phyloP scores from a whole-genome alignment of 2,888 invertebrate genomes.

The Oligia strigilis region DNA sequence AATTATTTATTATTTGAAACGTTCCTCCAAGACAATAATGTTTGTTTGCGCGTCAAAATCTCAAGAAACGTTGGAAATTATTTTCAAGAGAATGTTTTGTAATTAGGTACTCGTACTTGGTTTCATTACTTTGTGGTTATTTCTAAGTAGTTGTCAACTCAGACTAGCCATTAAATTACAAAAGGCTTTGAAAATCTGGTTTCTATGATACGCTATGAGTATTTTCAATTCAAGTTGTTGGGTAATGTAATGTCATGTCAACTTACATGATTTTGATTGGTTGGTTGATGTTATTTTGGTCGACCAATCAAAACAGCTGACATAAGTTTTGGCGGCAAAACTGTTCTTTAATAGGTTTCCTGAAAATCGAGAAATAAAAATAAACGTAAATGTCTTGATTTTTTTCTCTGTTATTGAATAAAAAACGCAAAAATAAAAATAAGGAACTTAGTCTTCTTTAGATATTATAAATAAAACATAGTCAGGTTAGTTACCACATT shows the following conservation, averaged over 20 bases:
- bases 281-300: neutral
- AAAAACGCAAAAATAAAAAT: too few relatives aligned
- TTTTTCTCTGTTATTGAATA: too few relatives aligned
- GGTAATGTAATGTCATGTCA: neutral
- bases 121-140: conserved; percentile 11
- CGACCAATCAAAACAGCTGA: neutral
- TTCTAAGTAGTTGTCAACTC: conserved; percentile 2
- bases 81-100: conserved; percentile 10
- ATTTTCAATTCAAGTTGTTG: neutral
- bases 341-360: neutral
- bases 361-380: neutral
- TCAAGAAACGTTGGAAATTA: neutral
- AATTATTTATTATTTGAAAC: neutral
- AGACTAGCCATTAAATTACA: conserved; percentile 1
- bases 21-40: conserved; percentile 4
- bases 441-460: too few relatives aligned
- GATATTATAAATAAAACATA: too few relatives aligned
- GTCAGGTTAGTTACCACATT: too few relatives aligned
- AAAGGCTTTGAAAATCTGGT: neutral
- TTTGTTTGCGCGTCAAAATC: conserved; percentile 10
- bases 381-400: too few relatives aligned
- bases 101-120: neutral
- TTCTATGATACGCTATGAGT: neutral
- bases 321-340: neutral
- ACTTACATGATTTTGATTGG: neutral